Evolutionary conservation across 2,797 vertebrate genomes (phyloP).

Genomic region (Lithobates pipiens): DNA sequence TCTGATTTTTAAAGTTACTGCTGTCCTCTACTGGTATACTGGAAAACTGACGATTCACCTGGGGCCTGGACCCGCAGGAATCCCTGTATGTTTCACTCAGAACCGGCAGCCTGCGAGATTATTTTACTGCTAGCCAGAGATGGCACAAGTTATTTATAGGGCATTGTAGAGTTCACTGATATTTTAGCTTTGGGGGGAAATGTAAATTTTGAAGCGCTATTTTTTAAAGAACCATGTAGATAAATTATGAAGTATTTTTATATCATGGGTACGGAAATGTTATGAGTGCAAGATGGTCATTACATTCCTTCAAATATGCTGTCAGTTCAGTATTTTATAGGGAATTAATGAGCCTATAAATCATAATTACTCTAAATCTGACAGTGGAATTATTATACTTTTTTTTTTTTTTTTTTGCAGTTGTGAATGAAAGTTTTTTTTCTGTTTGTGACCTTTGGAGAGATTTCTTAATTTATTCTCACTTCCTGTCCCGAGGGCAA

Average conservation of each 20-base stretch:
- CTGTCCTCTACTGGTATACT: conserved; percentile 32
- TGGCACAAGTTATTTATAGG: conserved; percentile 29
- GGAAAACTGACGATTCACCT: conserved; percentile 27
- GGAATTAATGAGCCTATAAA: background rate
- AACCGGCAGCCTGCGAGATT: background rate
- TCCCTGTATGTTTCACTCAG: background rate
- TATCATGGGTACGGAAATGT: background rate
- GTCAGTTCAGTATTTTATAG: background rate
- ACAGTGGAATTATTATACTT: no score
- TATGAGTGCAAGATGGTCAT: background rate
- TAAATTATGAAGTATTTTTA: background rate
- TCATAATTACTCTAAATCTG: no score
- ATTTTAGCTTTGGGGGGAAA: background rate
- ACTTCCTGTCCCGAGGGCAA: no score
- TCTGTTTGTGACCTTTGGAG: no score
- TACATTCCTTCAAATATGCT: conserved; percentile 12
- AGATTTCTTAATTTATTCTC: no score
- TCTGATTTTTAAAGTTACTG: conserved; percentile 33
- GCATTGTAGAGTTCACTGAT: conserved; percentile 12
- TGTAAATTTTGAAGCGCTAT: background rate
- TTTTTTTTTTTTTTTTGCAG: no score
- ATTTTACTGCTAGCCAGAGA: conserved; percentile 8
- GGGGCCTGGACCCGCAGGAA: background rate
- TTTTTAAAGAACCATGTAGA: conserved; percentile 2
- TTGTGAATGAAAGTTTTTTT: no score